phyloP scores from a whole-genome alignment of 2,797 vertebrate genomes.

The Crax fasciolata region DNA sequence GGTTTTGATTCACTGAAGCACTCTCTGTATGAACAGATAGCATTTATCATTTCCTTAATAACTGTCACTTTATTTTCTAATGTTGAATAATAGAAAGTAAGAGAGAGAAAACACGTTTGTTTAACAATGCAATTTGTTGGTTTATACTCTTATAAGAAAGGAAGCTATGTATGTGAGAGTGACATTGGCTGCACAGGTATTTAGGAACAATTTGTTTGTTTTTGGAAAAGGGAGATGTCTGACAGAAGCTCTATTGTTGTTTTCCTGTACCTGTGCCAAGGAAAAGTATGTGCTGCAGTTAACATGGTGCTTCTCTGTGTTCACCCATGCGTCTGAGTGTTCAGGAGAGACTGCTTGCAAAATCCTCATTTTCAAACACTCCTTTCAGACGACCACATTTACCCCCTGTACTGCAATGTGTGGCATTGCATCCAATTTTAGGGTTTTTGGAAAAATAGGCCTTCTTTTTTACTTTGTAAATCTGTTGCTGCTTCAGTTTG shows the following conservation, averaged over 20 bases:
- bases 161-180: neutral
- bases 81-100: constrained; percentile 28
- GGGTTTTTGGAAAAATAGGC: neutral
- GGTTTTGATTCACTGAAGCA: constrained; percentile 65
- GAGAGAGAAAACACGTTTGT: neutral
- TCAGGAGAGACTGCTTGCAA: neutral
- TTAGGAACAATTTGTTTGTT: constrained; percentile 1
- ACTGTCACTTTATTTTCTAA: constrained; percentile 52
- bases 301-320: neutral
- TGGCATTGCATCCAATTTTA: neutral
- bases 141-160: neutral
- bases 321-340: neutral
- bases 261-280: neutral
- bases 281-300: neutral
- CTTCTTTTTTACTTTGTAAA: neutral
- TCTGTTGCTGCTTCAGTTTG: neutral
- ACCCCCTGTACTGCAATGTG: neutral
- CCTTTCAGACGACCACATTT: neutral
- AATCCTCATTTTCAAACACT: neutral
- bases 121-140: constrained; percentile 6
- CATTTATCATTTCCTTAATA: constrained; percentile 63
- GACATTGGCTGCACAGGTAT: neutral
- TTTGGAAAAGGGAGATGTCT: neutral
- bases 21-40: constrained; percentile 49
- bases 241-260: constrained; percentile 36